Evolutionary conservation across 2,888 invertebrate species (phyloP).

Genomic region (Oegoconia quadripuncta): DNA sequence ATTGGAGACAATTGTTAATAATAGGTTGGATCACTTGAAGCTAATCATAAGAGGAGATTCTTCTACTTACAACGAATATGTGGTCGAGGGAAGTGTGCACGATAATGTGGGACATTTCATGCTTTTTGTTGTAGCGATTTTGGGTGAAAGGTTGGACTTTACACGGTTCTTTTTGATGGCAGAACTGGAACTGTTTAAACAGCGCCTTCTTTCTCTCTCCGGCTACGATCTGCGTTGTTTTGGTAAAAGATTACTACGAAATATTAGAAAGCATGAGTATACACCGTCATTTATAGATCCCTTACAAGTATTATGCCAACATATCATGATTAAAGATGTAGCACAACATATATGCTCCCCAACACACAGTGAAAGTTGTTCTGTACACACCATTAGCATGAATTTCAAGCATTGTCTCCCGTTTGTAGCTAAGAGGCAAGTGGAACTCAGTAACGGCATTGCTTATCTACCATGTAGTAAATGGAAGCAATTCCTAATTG

Average conservation of each 20-base stretch:
- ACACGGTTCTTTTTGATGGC: slow-evolving; percentile 47
- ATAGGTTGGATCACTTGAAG: slow-evolving; percentile 73
- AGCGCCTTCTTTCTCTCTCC: slow-evolving; percentile 39
- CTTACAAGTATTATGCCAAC: slow-evolving; percentile 46
- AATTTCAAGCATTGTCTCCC: slow-evolving; percentile 76
- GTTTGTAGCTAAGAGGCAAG: slow-evolving; percentile 72
- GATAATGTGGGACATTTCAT: slow-evolving; percentile 81
- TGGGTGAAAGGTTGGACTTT: slow-evolving; percentile 47
- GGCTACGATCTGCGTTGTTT: slow-evolving; percentile 58
- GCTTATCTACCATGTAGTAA: slow-evolving; percentile 75
- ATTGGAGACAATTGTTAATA: slow-evolving; percentile 71
- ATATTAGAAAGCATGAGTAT: slow-evolving; percentile 39
- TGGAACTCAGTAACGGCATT: slow-evolving; percentile 71
- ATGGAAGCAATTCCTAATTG: slow-evolving; percentile 73
- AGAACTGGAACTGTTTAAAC: slow-evolving; percentile 53
- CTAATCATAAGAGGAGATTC: slow-evolving; percentile 42
- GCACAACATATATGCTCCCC: slow-evolving; percentile 48
- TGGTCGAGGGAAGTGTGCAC: slow-evolving; percentile 77
- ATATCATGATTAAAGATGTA: slow-evolving; percentile 52
- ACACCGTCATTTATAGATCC: slow-evolving; percentile 34
- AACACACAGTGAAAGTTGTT: slow-evolving; percentile 40
- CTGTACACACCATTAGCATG: slow-evolving; percentile 52
- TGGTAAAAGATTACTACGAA: slow-evolving; percentile 51
- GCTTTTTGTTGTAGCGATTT: slow-evolving; percentile 60
- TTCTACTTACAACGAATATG: slow-evolving; percentile 69